Evolutionary conservation across 2,113 vertebrate genomes (phyloP).

Genomic region (Apteryx mantelli): DNA sequence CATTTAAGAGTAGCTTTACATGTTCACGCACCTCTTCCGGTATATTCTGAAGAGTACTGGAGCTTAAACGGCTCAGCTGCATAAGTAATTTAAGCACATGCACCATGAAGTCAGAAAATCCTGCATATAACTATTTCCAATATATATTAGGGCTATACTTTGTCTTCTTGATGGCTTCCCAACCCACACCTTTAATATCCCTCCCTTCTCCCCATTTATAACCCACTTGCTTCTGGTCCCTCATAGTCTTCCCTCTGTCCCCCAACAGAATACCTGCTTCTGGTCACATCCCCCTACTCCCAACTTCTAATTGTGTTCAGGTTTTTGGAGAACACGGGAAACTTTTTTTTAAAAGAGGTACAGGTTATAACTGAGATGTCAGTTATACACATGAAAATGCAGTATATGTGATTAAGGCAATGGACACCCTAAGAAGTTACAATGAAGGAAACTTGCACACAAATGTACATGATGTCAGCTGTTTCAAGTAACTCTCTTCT

Average conservation of each 20-base stretch:
- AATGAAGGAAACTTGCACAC: not conserved
- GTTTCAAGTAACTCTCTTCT: not conserved
- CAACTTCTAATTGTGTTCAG: not conserved
- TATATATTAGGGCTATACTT: not conserved
- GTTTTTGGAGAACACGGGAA: not conserved
- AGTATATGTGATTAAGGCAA: not conserved
- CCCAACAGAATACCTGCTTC: not conserved
- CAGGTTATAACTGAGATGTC: not conserved
- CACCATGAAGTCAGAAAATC: slow-evolving; percentile 35
- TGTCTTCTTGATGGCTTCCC: not conserved
- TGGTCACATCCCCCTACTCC: not conserved
- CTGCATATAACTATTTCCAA: not conserved
- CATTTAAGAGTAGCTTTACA: slow-evolving; percentile 93
- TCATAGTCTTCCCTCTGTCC: not conserved
- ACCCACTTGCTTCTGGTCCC: not conserved
- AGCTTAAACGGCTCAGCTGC: slow-evolving; percentile 91
- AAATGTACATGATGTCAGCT: not conserved
- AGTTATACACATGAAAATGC: not conserved
- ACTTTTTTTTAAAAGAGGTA: not conserved
- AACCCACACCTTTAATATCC: not conserved
- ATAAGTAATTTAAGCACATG: slow-evolving; percentile 38
- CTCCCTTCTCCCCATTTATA: not conserved
- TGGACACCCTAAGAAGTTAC: not conserved
- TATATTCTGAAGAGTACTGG: slow-evolving; percentile 84
- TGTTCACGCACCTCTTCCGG: slow-evolving; percentile 94